A percentile compares a stretch with the other conserved stretches of the same genome.
These are phyloP conservation scores for Pygmarrhopalites habei DNA, from an alignment of 1,140 invertebrate species.

Conservation along the genomic window DNA sequence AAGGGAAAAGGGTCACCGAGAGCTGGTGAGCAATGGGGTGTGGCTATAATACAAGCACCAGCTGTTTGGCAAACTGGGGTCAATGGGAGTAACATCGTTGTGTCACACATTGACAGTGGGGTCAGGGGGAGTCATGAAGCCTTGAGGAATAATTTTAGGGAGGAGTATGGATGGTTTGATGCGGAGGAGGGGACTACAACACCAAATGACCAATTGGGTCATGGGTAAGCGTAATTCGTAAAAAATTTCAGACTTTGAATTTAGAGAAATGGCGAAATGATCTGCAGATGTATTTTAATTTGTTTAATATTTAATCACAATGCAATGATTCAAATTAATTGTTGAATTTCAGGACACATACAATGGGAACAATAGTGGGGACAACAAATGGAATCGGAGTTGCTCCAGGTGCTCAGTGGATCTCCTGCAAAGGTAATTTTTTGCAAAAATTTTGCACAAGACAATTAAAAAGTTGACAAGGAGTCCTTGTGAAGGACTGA, in stretches of 20 bases:
- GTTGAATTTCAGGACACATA: too few relatives aligned
- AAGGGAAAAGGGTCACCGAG: background rate
- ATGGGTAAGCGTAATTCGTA: too few relatives aligned
- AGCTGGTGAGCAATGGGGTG: slow-evolving; percentile 18
- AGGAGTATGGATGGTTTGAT: slow-evolving; percentile 16
- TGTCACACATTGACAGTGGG: slow-evolving; percentile 29
- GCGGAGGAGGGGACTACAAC: background rate
- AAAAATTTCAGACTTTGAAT: background rate
- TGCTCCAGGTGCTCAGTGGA: slow-evolving; percentile 22
- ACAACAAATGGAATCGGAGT: slow-evolving; percentile 14
- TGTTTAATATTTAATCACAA: too few relatives aligned
- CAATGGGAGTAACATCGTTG: slow-evolving; percentile 9
- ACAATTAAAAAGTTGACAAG: too few relatives aligned
- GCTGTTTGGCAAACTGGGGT: slow-evolving; percentile 17
- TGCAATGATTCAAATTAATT: background rate
- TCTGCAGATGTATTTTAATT: too few relatives aligned
- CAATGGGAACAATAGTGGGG: slow-evolving; percentile 8
- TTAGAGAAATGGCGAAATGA: too few relatives aligned
- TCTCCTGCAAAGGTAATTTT: slow-evolving; percentile 24
- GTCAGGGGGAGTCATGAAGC: slow-evolving; percentile 13
- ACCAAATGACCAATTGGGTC: slow-evolving; percentile 16
- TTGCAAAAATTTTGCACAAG: too few relatives aligned
- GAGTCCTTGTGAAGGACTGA: too few relatives aligned
- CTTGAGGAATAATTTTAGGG: slow-evolving; percentile 2
- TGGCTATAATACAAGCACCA: slow-evolving; percentile 22